Base-by-base conservation (phyloP, 2,113 vertebrate genomes). In the Oreotrochilus melanogaster region DNA sequence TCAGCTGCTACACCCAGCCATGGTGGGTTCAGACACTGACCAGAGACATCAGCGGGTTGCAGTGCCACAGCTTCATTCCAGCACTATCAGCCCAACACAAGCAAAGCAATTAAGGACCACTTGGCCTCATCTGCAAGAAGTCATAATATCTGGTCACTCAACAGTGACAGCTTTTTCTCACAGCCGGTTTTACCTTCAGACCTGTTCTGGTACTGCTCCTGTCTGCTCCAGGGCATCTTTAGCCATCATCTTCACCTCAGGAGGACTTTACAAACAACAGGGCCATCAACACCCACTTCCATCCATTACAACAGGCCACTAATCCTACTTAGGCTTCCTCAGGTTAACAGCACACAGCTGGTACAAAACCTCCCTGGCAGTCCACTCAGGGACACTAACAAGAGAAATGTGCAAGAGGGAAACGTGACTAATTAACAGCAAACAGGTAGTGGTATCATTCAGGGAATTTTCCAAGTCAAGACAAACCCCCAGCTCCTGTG, bases 1-100 rank as follows among this genome's bases (percentile, higher is more conserved):
- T 61, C 78, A 51, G 43, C 1, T 53, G 25, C 6, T 3, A n/a
- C 56, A 14, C 5, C 1, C 1, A 25, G 39, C 2, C 1, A 4
- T 30, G 50, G 35, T 22, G 48, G 45, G 28, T 43, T 69, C 75
- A 33, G 69, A 51, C 64, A 24, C n/a, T 5, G 1, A 42, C 21
- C 64, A 90, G 60, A 33, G 14, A 22, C 4, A 0, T 8, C 60
- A 45, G 33, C 28, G n/a, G 33, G 89, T 48, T 48, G 35, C 73
- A 65, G 33, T 1, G 16, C 24, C 35, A 33, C 60, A 25, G 65
- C 65, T 45, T 42, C 53, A 2, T 56, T 48, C 69, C 54, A 31
- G 28, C 43, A 48, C 61, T 21, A 17, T 22, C 65, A 65, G 27
- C 9, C 21, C 83, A 57, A 33, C 78, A 30, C 11, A n/a, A 57